phyloP scores from a whole-genome alignment of 2,113 vertebrate genomes.

The Carettochelys insculpta region DNA sequence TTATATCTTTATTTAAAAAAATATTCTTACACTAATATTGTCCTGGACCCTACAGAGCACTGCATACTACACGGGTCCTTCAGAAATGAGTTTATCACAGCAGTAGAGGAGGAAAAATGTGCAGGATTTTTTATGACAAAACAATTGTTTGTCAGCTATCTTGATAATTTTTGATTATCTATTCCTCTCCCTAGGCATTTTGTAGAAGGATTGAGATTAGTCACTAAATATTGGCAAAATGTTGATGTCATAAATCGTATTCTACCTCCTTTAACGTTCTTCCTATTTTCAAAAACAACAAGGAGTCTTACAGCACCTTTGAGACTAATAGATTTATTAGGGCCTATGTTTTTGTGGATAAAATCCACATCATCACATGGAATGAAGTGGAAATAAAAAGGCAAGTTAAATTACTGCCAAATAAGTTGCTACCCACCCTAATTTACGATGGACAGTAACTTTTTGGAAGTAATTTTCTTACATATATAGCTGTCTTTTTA shows the following conservation, averaged over 20 bases:
- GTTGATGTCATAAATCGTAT: neutral
- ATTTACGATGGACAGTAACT: no score
- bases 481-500: no score
- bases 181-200: neutral
- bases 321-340: no score
- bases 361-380: no score
- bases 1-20: slow-evolving; percentile 5
- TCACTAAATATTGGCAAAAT: neutral
- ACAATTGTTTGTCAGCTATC: slow-evolving; percentile 5
- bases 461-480: no score
- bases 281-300: neutral
- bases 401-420: no score
- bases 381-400: no score
- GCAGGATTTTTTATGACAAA: neutral
- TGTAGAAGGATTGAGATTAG: neutral
- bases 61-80: neutral
- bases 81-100: neutral
- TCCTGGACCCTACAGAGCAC: neutral
- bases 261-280: rapidly evolving
- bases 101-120: neutral
- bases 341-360: no score
- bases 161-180: neutral
- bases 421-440: no score
- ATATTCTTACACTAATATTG: neutral
- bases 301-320: no score